A percentile compares a stretch with the other conserved stretches of the same genome.
Conservation (phyloP, 2,888 invertebrate genomes). For the Escarpia spicata region DNA sequence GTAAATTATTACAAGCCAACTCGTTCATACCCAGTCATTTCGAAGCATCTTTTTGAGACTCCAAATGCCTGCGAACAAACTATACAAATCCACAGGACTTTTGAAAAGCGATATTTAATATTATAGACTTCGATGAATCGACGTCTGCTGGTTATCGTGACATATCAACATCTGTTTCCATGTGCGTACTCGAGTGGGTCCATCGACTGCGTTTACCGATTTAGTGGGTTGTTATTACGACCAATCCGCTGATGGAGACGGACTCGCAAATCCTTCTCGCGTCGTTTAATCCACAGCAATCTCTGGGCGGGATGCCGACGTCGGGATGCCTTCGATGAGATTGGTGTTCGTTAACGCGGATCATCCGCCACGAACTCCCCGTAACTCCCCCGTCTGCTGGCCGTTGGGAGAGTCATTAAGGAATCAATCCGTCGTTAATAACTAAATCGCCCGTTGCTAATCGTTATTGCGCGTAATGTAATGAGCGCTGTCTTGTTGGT, state of each 20-base stretch:
- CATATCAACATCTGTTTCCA: neutral
- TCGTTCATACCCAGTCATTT: too few species aligned
- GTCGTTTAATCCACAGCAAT: neutral
- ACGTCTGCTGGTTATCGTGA: neutral
- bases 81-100: neutral
- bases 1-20: too few species aligned
- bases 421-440: constrained; percentile 8
- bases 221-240: neutral
- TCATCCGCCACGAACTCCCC: constrained; percentile 16
- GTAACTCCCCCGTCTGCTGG: neutral
- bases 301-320: neutral
- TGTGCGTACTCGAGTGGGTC: neutral
- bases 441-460: neutral
- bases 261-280: neutral
- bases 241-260: neutral
- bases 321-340: neutral
- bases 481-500: neutral
- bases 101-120: too few species aligned
- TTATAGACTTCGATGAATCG: too few species aligned
- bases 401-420: neutral
- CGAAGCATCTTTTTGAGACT: neutral
- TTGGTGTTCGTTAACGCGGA: constrained; percentile 12
- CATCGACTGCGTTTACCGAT: neutral
- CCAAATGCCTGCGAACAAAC: neutral
- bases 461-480: neutral